A percentile compares a stretch with the other conserved stretches of the same genome.
phyloP scores from a whole-genome alignment of 2,888 invertebrate genomes.

The Nipponacmea schrenckii region DNA sequence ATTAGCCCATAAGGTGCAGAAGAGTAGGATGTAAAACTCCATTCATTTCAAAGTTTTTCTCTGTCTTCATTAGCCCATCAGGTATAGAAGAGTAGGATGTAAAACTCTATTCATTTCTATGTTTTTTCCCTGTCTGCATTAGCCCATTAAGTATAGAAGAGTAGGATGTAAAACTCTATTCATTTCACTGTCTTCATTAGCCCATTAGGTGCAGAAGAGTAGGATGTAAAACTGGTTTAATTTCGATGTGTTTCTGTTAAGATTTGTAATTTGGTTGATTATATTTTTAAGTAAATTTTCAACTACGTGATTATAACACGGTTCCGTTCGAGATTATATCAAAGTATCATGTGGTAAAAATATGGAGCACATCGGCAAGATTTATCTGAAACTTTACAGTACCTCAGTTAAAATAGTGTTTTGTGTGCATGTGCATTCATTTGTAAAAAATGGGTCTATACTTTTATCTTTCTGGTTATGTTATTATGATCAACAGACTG shows the following conservation, averaged over 20 bases:
- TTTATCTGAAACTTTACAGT: too few species aligned
- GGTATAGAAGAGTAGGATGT: not conserved
- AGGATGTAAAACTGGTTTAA: not conserved
- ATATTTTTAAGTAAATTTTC: not conserved
- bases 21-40: not conserved
- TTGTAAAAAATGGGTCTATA: too few species aligned
- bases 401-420: too few species aligned
- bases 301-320: not conserved
- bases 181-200: not conserved
- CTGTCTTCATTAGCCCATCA: not conserved
- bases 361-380: not conserved
- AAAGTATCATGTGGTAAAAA: not conserved
- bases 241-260: not conserved
- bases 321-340: not conserved
- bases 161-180: not conserved
- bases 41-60: not conserved
- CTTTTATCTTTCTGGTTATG: too few species aligned
- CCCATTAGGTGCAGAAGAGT: not conserved
- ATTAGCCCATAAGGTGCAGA: not conserved
- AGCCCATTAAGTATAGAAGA: not conserved
- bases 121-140: not conserved
- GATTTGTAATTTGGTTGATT: not conserved
- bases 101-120: not conserved
- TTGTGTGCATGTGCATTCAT: too few species aligned
- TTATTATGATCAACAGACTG: too few species aligned